A percentile compares a stretch with the other conserved stretches of the same genome.
phyloP scores from a whole-genome alignment of 2,888 invertebrate species.

The Coelinius sp. region DNA sequence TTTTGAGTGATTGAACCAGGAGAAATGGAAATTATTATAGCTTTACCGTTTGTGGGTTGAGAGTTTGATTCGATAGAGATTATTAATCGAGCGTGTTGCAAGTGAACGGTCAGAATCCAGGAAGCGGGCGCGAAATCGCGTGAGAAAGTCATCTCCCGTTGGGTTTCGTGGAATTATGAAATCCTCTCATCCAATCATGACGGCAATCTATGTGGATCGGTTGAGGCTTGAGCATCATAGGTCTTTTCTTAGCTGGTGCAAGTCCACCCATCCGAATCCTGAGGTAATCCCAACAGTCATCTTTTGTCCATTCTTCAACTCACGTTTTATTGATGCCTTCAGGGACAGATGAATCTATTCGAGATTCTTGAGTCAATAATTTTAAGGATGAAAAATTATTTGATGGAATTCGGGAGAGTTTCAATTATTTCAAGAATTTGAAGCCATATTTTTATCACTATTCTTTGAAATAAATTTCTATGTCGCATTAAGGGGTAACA shows the following conservation, averaged over 20 bases:
- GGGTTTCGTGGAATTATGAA: conserved; percentile 25
- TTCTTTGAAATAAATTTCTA: too few relatives aligned
- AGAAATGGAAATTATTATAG: neutral
- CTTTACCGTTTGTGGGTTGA: neutral
- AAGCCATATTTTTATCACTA: too few relatives aligned
- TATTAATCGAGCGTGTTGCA: neutral
- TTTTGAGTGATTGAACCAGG: neutral
- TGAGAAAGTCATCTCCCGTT: conserved; percentile 25
- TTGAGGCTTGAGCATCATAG: neutral
- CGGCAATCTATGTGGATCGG: conserved; percentile 22
- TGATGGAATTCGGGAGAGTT: neutral
- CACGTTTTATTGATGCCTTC: conserved; percentile 15
- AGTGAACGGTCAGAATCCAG: neutral
- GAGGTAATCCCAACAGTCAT: conserved; percentile 7
- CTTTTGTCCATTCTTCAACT: conserved; percentile 5
- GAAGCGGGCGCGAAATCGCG: conserved; percentile 9
- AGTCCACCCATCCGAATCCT: conserved; percentile 5
- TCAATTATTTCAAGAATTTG: neutral
- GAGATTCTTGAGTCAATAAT: neutral
- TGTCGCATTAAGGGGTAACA: too few relatives aligned
- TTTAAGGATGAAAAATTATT: neutral
- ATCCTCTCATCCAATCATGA: conserved; percentile 25
- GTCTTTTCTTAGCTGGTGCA: neutral
- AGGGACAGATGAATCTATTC: neutral
- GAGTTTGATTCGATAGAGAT: neutral